Evolutionary conservation across 2,113 vertebrate species (phyloP).

Genomic region (Pachycephala philippinensis): DNA sequence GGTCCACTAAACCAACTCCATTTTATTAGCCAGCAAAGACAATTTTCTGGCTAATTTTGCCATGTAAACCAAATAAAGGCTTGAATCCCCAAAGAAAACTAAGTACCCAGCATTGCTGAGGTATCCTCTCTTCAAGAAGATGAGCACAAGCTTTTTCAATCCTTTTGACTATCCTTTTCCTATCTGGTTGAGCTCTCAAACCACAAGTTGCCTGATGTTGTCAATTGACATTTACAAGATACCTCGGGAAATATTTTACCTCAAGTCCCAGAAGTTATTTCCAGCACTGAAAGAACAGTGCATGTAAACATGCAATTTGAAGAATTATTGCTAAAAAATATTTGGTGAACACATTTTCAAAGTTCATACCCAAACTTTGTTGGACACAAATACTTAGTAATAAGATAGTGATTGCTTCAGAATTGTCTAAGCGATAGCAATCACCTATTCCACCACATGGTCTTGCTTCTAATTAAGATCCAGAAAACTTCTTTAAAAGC

Average conservation of each 20-base stretch:
- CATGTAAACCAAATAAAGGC: background rate
- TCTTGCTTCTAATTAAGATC: background rate
- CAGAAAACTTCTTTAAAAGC: background rate
- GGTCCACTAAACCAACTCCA: background rate
- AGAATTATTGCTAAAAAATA: background rate
- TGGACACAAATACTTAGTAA: background rate
- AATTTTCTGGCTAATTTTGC: background rate
- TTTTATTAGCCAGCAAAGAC: background rate
- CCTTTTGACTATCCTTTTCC: background rate
- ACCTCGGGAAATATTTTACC: background rate
- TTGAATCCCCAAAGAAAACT: background rate
- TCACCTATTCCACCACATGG: background rate
- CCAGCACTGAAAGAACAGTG: background rate
- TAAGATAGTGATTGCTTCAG: background rate
- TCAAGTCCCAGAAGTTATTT: background rate
- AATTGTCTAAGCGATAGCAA: background rate
- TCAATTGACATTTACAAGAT: background rate
- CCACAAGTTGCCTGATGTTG: background rate
- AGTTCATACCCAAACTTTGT: background rate
- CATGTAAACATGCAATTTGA: background rate
- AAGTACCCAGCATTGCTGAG: background rate
- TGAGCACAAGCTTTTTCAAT: background rate
- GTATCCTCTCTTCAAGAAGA: background rate
- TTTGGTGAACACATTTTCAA: background rate
- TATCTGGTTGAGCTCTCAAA: background rate